These are phyloP conservation scores for Temnothorax unifasciatus DNA, from an alignment of 2,888 invertebrate species.

Conservation along the genomic window DNA sequence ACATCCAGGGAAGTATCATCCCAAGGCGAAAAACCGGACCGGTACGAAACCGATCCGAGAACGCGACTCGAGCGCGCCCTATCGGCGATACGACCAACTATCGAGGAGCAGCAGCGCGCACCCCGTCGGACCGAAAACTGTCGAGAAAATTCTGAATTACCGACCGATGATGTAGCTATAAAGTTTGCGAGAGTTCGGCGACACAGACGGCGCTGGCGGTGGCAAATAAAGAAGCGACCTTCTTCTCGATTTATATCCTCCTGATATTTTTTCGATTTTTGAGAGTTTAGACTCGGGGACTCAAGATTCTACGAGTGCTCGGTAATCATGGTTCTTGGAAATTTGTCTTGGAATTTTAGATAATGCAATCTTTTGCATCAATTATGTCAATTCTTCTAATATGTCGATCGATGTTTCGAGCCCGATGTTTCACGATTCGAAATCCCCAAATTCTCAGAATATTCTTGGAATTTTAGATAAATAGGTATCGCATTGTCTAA, in stretches of 20 bases:
- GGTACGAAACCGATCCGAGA: background rate
- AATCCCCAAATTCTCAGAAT: background rate
- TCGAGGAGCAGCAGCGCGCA: background rate
- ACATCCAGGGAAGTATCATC: background rate
- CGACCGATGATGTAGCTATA: too few species aligned
- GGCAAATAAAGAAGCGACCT: background rate
- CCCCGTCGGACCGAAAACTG: too few species aligned
- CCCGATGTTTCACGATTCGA: background rate
- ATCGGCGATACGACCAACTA: background rate
- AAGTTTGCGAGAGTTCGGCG: background rate
- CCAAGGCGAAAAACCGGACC: constrained; percentile 10
- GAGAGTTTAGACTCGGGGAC: background rate
- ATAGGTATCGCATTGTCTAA: background rate
- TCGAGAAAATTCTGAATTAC: too few species aligned
- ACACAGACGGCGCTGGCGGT: background rate
- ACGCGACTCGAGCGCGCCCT: background rate
- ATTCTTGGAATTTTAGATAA: background rate
- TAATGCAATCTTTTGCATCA: background rate
- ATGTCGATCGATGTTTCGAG: too few species aligned
- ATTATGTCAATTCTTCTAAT: background rate
- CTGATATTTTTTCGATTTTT: background rate
- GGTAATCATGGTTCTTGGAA: background rate
- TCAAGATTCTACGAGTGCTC: background rate
- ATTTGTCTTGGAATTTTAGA: background rate
- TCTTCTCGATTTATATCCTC: background rate